Conservation (phyloP, 1,140 invertebrate genomes). For the Phortica variegata region DNA sequence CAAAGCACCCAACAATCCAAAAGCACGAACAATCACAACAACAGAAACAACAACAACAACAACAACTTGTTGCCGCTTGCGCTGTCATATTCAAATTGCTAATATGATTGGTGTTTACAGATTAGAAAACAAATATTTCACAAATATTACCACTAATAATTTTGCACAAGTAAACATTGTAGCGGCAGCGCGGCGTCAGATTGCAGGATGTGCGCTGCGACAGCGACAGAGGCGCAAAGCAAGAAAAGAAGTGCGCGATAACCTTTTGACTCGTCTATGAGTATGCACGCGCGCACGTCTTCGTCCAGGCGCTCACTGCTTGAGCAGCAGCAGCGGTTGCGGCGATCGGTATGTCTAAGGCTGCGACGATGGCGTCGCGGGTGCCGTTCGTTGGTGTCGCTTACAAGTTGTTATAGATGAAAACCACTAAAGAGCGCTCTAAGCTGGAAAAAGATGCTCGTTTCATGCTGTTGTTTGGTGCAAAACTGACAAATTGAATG, state of each 20-base stretch:
- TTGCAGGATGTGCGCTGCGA: slow-evolving; percentile 13
- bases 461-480: no score
- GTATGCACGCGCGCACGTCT: no score
- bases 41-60: slow-evolving; percentile 13
- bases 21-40: slow-evolving; percentile 12
- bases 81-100: slow-evolving; percentile 57
- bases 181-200: slow-evolving; percentile 1
- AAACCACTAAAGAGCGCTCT: no score
- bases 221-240: slow-evolving; percentile 9
- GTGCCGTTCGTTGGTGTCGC: no score
- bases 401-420: no score
- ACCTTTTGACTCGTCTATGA: slow-evolving; percentile 52
- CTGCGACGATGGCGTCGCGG: no score
- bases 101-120: slow-evolving; percentile 58
- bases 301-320: no score
- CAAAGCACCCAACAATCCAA: slow-evolving; percentile 14
- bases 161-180: slow-evolving; percentile 21
- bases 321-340: no score
- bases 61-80: slow-evolving; percentile 25
- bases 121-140: slow-evolving; percentile 58
- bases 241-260: slow-evolving; percentile 43
- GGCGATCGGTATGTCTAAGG: no score
- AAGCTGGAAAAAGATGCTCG: no score
- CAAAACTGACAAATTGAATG: slow-evolving; percentile 57
- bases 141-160: slow-evolving; percentile 57